These are phyloP conservation scores for Pseudoatta argentina DNA, from an alignment of 1,140 invertebrate genomes.

Conservation along the genomic window DNA sequence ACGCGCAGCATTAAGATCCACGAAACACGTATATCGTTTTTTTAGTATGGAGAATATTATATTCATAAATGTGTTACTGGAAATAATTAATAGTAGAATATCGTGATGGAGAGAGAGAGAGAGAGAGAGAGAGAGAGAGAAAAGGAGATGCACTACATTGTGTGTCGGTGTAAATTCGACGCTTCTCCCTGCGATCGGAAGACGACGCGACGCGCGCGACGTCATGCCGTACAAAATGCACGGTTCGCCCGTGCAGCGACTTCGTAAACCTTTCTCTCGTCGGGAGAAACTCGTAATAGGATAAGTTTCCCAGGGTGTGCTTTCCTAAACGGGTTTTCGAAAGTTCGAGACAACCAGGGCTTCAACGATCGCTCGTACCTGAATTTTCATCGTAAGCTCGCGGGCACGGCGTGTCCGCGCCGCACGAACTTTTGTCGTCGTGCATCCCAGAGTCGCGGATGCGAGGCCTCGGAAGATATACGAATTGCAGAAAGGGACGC, in stretches of 20 bases:
- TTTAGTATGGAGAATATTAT: background rate
- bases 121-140: too few species aligned
- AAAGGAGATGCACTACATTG: background rate
- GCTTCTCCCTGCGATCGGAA: slow-evolving; percentile 1
- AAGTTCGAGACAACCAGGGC: slow-evolving; percentile 71
- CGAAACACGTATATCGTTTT: background rate
- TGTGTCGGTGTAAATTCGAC: slow-evolving; percentile 34
- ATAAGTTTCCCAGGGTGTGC: slow-evolving; percentile 76
- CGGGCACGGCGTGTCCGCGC: slow-evolving; percentile 7
- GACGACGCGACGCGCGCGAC: background rate
- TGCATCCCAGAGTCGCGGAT: slow-evolving; percentile 15
- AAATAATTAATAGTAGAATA: slow-evolving; percentile 43
- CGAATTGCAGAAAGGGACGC: slow-evolving; percentile 29
- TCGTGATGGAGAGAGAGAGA: background rate
- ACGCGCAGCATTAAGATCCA: background rate
- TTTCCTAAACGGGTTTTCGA: slow-evolving; percentile 75
- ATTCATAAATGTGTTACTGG: background rate
- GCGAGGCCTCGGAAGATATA: slow-evolving; percentile 2
- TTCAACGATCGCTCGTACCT: slow-evolving; percentile 57
- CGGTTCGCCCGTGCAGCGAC: slow-evolving; percentile 45
- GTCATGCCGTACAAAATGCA: slow-evolving; percentile 17
- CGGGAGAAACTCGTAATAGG: slow-evolving; percentile 75
- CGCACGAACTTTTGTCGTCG: slow-evolving; percentile 41
- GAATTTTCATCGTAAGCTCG: slow-evolving; percentile 66
- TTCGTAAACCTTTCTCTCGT: slow-evolving; percentile 58